Evolutionary conservation across 2,797 vertebrate species (phyloP).

Genomic region (Adelosebastes latens): DNA sequence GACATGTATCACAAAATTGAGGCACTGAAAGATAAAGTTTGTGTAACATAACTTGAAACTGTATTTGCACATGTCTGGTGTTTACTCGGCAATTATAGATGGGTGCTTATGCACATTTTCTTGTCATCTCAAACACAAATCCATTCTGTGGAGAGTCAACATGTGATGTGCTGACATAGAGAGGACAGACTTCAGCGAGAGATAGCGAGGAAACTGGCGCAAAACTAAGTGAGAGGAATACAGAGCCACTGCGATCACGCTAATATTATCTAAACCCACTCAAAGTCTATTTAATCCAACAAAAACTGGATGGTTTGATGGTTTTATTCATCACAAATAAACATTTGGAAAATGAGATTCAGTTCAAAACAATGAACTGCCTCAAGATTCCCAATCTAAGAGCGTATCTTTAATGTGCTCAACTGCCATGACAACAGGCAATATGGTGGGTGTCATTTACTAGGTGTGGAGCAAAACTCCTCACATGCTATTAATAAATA

Average conservation of each 20-base stretch:
- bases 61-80: background rate
- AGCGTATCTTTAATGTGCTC: background rate
- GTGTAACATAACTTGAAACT: background rate
- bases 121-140: background rate
- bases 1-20: background rate
- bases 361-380: background rate
- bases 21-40: background rate
- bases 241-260: slow-evolving; percentile 21
- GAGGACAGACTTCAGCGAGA: slow-evolving; percentile 21
- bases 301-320: background rate
- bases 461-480: background rate
- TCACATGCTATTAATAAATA: background rate
- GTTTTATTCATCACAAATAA: background rate
- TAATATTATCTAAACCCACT: slow-evolving; percentile 31
- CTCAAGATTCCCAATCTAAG: background rate
- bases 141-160: background rate
- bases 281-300: slow-evolving; percentile 6
- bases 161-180: background rate
- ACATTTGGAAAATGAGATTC: background rate
- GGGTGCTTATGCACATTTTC: background rate
- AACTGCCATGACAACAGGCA: background rate
- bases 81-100: background rate
- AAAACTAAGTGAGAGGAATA: slow-evolving; percentile 28
- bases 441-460: background rate
- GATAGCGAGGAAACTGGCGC: slow-evolving; percentile 25